phyloP scores from a whole-genome alignment of 2,888 invertebrate species.

The Scaptodrosophila latifasciaeformis region DNA sequence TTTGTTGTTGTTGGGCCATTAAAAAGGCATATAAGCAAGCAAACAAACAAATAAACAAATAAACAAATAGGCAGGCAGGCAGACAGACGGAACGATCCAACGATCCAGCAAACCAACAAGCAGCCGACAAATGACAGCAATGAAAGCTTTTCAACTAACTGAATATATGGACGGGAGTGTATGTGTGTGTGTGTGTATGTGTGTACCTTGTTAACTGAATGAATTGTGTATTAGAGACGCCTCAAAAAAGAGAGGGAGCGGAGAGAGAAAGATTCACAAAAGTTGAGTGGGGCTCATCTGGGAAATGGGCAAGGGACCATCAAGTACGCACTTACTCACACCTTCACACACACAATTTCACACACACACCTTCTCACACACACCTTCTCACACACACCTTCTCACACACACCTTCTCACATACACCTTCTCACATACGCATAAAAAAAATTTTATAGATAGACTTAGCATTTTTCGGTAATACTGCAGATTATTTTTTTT shows the following conservation, averaged over 20 bases:
- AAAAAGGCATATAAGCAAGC: slow-evolving; percentile 62
- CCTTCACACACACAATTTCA: slow-evolving; percentile 2
- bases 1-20: slow-evolving; percentile 51
- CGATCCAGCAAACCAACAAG: too few relatives aligned
- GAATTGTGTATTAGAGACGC: slow-evolving; percentile 16
- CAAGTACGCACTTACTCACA: slow-evolving; percentile 30
- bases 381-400: not conserved
- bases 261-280: too few relatives aligned
- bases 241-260: too few relatives aligned
- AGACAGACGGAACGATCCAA: too few relatives aligned
- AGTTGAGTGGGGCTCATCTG: too few relatives aligned
- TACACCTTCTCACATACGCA: slow-evolving; percentile 2
- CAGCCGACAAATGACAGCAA: slow-evolving; percentile 15
- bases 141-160: slow-evolving; percentile 34
- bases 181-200: slow-evolving; percentile 17
- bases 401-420: slow-evolving; percentile 1
- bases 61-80: slow-evolving; percentile 33
- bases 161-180: slow-evolving; percentile 12
- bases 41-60: slow-evolving; percentile 12
- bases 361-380: not conserved
- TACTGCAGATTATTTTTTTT: too few relatives aligned
- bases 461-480: too few relatives aligned
- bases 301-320: too few relatives aligned
- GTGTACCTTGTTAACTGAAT: slow-evolving; percentile 3
- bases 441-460: slow-evolving; percentile 3